phyloP scores from a whole-genome alignment of 2,797 vertebrate genomes.

The Poecilia picta region DNA sequence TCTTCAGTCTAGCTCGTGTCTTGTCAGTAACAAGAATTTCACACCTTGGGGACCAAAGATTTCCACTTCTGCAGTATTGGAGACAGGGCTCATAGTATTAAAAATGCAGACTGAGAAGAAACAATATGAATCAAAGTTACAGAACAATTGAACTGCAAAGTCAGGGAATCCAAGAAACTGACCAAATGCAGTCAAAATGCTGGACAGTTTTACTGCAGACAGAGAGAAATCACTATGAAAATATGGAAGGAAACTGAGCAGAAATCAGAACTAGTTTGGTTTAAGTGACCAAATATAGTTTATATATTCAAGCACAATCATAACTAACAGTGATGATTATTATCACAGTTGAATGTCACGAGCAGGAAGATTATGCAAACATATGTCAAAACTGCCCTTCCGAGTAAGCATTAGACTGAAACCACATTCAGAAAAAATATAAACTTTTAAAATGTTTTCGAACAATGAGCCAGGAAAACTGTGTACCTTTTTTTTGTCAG shows the following conservation, averaged over 20 bases:
- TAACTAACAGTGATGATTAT: not conserved
- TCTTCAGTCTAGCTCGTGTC: not conserved
- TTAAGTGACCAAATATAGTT: not conserved
- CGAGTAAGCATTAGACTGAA: not conserved
- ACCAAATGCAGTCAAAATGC: not conserved
- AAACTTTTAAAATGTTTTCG: not conserved
- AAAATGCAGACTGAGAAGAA: conserved; percentile 1
- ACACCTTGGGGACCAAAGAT: not conserved
- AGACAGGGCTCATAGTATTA: not conserved
- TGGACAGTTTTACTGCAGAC: not conserved
- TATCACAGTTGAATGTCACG: not conserved
- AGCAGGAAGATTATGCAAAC: not conserved
- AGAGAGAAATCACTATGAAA: not conserved
- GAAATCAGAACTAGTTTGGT: not conserved
- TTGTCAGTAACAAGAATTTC: not conserved
- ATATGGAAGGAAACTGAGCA: not conserved
- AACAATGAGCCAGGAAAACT: not conserved
- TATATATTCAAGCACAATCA: not conserved
- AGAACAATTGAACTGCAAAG: not conserved
- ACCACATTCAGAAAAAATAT: not conserved
- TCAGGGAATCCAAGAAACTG: not conserved
- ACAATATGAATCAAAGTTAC: not conserved
- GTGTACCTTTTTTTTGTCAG: not conserved
- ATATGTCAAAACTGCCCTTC: not conserved
- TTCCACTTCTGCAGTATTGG: not conserved